Conservation (phyloP, 1,140 invertebrate species). For the Drosophila lacteicornis region DNA sequence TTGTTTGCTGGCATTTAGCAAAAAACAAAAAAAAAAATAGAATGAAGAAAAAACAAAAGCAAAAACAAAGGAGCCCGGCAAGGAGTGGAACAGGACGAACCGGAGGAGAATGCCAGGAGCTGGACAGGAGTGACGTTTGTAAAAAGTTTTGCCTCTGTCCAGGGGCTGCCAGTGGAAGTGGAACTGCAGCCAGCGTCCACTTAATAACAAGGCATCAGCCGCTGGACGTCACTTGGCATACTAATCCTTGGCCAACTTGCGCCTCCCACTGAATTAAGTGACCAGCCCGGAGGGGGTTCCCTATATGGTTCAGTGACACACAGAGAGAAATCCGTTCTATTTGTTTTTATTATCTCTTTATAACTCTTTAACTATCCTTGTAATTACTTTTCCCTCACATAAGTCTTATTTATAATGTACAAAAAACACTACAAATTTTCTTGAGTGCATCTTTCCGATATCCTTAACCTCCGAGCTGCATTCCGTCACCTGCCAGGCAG, state of each 20-base stretch:
- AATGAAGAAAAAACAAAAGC: slow-evolving; percentile 13
- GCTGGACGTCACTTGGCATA: slow-evolving; percentile 68
- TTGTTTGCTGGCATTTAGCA: slow-evolving; percentile 80
- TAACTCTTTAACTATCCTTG: too few relatives aligned
- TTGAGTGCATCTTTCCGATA: slow-evolving; percentile 8
- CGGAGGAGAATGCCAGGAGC: slow-evolving; percentile 20
- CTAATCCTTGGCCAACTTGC: slow-evolving; percentile 62
- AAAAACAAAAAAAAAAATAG: slow-evolving; percentile 31
- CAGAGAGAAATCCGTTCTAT: neutral
- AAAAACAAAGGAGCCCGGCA: slow-evolving; percentile 30
- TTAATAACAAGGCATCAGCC: slow-evolving; percentile 74
- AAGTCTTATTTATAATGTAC: neutral
- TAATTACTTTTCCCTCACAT: too few relatives aligned
- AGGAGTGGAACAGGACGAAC: slow-evolving; percentile 11
- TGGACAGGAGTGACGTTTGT: slow-evolving; percentile 55
- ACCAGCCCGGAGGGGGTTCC: slow-evolving; percentile 12
- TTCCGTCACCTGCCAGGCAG: slow-evolving; percentile 15
- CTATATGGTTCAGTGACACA: slow-evolving; percentile 10
- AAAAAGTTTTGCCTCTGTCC: slow-evolving; percentile 71
- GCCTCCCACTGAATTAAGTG: slow-evolving; percentile 50
- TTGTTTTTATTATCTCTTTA: too few relatives aligned
- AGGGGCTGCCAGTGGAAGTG: slow-evolving; percentile 24
- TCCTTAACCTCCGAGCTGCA: slow-evolving; percentile 32
- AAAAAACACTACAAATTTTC: neutral
- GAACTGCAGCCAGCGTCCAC: slow-evolving; percentile 47